Evolutionary conservation across 2,797 vertebrate genomes (phyloP).

Genomic region (Alca torda): DNA sequence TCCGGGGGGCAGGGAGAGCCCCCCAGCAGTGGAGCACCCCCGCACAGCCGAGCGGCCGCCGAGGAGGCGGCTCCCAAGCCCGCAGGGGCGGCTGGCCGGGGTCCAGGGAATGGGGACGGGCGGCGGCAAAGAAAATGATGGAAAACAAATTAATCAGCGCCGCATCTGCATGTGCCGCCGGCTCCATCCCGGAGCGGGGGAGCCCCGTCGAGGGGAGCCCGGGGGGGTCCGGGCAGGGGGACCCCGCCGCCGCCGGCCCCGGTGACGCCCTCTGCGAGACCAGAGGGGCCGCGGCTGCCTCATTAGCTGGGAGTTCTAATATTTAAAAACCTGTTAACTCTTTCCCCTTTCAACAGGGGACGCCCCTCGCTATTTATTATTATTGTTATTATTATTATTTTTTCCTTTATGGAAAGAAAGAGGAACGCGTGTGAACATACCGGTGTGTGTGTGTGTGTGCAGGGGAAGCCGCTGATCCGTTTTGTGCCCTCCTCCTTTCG

Average conservation of each 20-base stretch:
- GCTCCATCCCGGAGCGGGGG: neutral
- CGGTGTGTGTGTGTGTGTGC: neutral
- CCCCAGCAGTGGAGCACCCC: neutral
- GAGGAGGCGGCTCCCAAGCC: neutral
- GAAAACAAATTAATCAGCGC: slow-evolving; percentile 12
- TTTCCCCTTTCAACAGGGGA: slow-evolving; percentile 41
- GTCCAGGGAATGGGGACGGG: neutral
- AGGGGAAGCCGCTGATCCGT: neutral
- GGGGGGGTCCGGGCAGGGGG: neutral
- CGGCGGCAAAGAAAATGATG: neutral
- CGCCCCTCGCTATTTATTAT: slow-evolving; percentile 22
- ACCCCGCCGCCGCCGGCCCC: neutral
- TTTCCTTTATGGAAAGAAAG: neutral
- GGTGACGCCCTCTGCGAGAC: neutral
- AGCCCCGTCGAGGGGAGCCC: neutral
- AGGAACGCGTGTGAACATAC: neutral
- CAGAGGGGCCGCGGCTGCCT: neutral
- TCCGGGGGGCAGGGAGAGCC: neutral
- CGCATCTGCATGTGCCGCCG: neutral
- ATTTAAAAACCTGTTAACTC: slow-evolving; percentile 28
- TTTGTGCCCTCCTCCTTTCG: slow-evolving; percentile 39
- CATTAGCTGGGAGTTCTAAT: neutral
- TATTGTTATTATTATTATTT: neutral
- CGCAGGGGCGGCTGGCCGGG: neutral
- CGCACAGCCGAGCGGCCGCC: neutral